A percentile compares a stretch with the other conserved stretches of the same genome.
phyloP scores from a whole-genome alignment of 2,888 invertebrate species.

The Lasioglossum figueresi region DNA sequence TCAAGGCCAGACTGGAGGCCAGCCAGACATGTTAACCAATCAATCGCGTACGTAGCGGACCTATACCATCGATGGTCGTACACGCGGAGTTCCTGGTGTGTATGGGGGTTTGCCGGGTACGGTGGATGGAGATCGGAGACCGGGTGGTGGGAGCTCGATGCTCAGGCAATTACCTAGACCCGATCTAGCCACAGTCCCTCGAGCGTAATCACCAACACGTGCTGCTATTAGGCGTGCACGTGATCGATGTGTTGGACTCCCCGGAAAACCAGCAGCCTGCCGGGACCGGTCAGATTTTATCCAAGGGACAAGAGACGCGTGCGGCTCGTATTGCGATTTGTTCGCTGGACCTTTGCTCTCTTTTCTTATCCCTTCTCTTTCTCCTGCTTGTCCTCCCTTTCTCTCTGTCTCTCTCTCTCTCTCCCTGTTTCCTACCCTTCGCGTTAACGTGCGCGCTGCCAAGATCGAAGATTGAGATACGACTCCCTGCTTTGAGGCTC shows the following conservation, averaged over 20 bases:
- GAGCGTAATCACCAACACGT: constrained; percentile 82
- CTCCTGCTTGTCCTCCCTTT: neutral
- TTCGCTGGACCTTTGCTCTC: constrained; percentile 7
- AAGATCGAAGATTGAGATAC: constrained; percentile 18
- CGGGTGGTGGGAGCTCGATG: constrained; percentile 58
- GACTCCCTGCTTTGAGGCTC: neutral
- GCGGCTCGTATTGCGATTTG: constrained; percentile 41
- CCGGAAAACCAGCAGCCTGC: constrained; percentile 68
- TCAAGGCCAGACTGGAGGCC: constrained; percentile 76
- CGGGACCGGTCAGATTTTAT: constrained; percentile 65
- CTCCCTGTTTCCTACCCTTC: neutral
- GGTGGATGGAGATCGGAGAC: constrained; percentile 53
- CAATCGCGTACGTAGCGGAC: constrained; percentile 74
- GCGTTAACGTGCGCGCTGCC: neutral
- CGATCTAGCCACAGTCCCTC: constrained; percentile 78
- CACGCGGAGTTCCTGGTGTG: constrained; percentile 52
- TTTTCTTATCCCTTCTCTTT: neutral
- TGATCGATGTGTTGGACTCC: constrained; percentile 78
- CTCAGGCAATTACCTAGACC: constrained; percentile 80
- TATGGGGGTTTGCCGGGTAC: constrained; percentile 56
- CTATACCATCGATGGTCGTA: constrained; percentile 62
- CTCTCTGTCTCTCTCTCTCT: too few relatives aligned
- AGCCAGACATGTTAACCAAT: constrained; percentile 79
- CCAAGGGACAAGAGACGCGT: constrained; percentile 51
- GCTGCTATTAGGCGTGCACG: constrained; percentile 80